Percentiles rank a stretch among this genome's conserved stretches.
Evolutionary conservation across 2,113 vertebrate species (phyloP).

Genomic region (Phrynosoma platyrhinos): DNA sequence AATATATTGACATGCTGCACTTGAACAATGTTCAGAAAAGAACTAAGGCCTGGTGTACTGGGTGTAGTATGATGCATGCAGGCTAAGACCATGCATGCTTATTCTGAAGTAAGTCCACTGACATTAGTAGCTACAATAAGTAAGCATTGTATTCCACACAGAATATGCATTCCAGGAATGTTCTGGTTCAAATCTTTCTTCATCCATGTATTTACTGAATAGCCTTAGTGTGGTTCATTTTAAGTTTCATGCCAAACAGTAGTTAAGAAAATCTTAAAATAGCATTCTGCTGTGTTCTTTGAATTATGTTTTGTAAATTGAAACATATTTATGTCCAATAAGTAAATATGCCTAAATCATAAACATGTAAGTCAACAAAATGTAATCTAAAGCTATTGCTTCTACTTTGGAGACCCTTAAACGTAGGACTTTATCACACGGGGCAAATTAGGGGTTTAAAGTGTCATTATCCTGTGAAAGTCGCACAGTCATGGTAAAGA

Average conservation of each 20-base stretch:
- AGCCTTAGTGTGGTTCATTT: not conserved
- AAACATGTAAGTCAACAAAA: not conserved
- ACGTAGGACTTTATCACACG: not conserved
- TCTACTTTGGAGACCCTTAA: not conserved
- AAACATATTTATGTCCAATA: too few relatives aligned
- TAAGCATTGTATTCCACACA: not conserved
- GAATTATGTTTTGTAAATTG: too few relatives aligned
- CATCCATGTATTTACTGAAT: conserved; percentile 5
- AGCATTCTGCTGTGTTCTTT: not conserved
- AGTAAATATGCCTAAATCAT: too few relatives aligned
- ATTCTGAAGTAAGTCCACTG: not conserved
- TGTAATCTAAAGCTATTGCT: not conserved
- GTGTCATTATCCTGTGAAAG: too few relatives aligned
- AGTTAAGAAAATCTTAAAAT: not conserved
- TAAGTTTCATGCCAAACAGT: not conserved
- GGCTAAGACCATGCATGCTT: not conserved
- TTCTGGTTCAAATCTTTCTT: conserved; percentile 23
- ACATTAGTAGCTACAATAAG: not conserved
- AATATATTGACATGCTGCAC: conserved; percentile 15
- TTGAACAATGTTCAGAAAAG: not conserved
- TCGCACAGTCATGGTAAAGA: too few relatives aligned
- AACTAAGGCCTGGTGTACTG: not conserved
- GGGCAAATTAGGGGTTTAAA: too few relatives aligned
- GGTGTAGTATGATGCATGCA: not conserved
- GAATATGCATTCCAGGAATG: not conserved